phyloP scores from a whole-genome alignment of 2,797 vertebrate genomes.

The Xyrichtys novacula region DNA sequence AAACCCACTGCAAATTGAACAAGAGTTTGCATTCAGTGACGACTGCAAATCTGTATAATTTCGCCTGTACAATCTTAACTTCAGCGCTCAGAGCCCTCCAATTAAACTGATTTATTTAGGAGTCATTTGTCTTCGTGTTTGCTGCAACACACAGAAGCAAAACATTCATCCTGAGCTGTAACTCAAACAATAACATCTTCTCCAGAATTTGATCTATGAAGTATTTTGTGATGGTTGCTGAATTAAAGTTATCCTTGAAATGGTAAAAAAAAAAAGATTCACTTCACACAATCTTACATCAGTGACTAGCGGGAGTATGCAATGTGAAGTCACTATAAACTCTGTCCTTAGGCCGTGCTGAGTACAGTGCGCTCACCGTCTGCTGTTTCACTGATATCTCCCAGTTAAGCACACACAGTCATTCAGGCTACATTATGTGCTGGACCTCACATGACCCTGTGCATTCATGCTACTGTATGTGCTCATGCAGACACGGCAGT shows the following conservation, averaged over 20 bases:
- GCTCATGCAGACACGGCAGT: slow-evolving; percentile 37
- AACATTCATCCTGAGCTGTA: neutral
- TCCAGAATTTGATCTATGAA: slow-evolving; percentile 7
- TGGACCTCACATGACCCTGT: slow-evolving; percentile 77
- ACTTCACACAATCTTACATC: slow-evolving; percentile 37
- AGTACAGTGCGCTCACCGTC: slow-evolving; percentile 35
- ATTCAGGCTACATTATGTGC: slow-evolving; percentile 58
- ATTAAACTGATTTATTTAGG: slow-evolving; percentile 42
- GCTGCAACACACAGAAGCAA: slow-evolving; percentile 4
- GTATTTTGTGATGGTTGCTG: neutral
- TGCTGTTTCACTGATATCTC: slow-evolving; percentile 49
- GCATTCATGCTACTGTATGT: slow-evolving; percentile 60
- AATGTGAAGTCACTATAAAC: slow-evolving; percentile 37
- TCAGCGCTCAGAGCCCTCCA: slow-evolving; percentile 30
- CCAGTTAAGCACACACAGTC: slow-evolving; percentile 63
- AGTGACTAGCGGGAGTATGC: slow-evolving; percentile 33
- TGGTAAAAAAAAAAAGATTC: neutral
- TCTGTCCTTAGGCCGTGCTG: slow-evolving; percentile 30
- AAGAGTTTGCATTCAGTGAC: slow-evolving; percentile 74
- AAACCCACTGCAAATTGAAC: slow-evolving; percentile 85
- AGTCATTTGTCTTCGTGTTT: slow-evolving; percentile 18
- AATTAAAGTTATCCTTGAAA: slow-evolving; percentile 21
- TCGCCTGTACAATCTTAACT: slow-evolving; percentile 63
- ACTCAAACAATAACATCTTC: slow-evolving; percentile 1
- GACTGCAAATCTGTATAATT: slow-evolving; percentile 71